Evolutionary conservation across 37 sponge, comb jelly and placozoan species (phyloP), one percentile per base, ranked within the genome.

Genomic region (Tethya wilhelma): DNA sequence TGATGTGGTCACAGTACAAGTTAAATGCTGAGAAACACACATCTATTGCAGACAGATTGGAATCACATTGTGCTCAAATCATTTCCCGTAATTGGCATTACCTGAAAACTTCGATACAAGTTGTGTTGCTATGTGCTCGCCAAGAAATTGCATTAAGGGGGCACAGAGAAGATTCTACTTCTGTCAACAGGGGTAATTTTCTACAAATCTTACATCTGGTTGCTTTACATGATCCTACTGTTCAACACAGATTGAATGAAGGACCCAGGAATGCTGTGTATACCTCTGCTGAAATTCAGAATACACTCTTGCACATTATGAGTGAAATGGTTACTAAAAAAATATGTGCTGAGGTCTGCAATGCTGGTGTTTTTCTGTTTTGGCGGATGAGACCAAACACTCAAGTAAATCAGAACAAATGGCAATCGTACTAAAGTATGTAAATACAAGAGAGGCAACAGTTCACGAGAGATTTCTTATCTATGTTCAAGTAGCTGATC

Each of bases 141-240:
- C 87, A 70, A 38, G 87, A 86, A 59, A 71, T 79, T 59, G 79
- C 87, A n/a, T 43, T 86, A 4, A 26, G 87, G 53, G 80, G 87
- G 53, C 87, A 86, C 57, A 53, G 58, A 45, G 80, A 86, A 60
- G 38, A 55, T 23, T 38, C 41, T 31, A 44, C 40, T 69, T 32
- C 69, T 17, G 29, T 28, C 57, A 86, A 86, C 64, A 79, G 44
- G 49, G 87, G 87, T 32, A 86, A 86, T 49, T 86, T 84, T 49
- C 38, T 63, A 36, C 69, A 75, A 45, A 63, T 72, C 39, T 44
- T 82, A 37, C 39, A 37, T 34, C 25, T 82, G 38, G 56, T 86
- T 69, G 79, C 78, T 38, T 59, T 31, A 29, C 86, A 86, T 80
- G 88, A 81, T 34, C 80, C 73, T 29, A 64, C 79, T 72, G 72